Evolutionary conservation across 2,113 vertebrate genomes (phyloP).

Genomic region (Rhizomys pruinosus): DNA sequence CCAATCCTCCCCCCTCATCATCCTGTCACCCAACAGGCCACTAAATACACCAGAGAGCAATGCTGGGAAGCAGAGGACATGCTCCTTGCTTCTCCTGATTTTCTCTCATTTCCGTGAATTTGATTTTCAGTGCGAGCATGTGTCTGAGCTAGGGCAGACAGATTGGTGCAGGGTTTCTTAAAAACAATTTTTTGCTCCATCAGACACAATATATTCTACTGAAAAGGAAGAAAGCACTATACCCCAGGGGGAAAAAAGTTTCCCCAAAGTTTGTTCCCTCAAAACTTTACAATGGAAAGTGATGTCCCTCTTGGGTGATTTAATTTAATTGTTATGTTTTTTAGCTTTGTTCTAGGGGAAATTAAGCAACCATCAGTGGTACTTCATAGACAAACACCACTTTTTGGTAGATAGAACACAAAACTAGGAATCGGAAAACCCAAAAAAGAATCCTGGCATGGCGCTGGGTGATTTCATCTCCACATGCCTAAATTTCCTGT

Average conservation of each 20-base stretch:
- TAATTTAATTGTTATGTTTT: conserved; percentile 82
- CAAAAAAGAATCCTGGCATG: conserved; percentile 81
- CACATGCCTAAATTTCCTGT: conserved; percentile 83
- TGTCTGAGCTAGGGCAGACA: conserved; percentile 79
- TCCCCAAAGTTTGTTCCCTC: conserved; percentile 67
- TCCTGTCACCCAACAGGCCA: conserved; percentile 47
- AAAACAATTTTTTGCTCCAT: conserved; percentile 79
- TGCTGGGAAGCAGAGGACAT: conserved; percentile 60
- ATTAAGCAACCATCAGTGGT: conserved; percentile 80
- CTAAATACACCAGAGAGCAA: conserved; percentile 66
- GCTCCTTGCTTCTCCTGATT: conserved; percentile 72
- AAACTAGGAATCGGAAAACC: conserved; percentile 80
- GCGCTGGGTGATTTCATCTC: conserved; percentile 79
- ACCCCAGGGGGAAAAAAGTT: conserved; percentile 55
- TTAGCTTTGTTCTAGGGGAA: conserved; percentile 77
- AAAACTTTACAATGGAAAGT: conserved; percentile 63
- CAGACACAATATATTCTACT: conserved; percentile 71
- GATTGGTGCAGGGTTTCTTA: conserved; percentile 73
- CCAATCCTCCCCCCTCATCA: conserved; percentile 50
- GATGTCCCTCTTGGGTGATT: conserved; percentile 78
- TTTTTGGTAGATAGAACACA: conserved; percentile 82
- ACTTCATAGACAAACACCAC: conserved; percentile 78
- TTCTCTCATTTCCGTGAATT: conserved; percentile 80
- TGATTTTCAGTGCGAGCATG: conserved; percentile 72
- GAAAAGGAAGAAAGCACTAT: conserved; percentile 73